Evolutionary conservation across 2,888 invertebrate species (phyloP), one percentile per base, ranked within the genome.

Genomic region (Sinotaia quadrata): DNA sequence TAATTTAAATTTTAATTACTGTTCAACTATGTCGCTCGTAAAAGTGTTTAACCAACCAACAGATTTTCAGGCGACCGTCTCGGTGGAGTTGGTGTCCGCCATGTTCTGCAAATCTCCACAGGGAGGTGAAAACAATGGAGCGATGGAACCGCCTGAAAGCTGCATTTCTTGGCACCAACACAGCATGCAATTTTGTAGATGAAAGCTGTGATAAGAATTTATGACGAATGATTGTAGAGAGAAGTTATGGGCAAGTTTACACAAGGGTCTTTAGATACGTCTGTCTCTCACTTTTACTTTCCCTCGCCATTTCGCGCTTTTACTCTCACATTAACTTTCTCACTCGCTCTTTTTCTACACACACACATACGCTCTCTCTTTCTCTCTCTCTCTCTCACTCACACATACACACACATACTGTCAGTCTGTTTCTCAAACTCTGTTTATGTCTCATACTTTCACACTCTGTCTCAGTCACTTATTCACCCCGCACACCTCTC

Each of bases 261-360:
- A 7, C n/a, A 47, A 47, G 24, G 12, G 0, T 47, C 2, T n/a
- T 21, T 12, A 12, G 15, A 47, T 3, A 18, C 12, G 15, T 44
- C 56, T 62, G 44, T 61, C 57, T 61, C 33, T 47, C 44, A 62
- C 33, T 68, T 27, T 68, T 54, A 61, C 44, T 68, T 47, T 67
- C 52, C 37, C 57, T 52, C 60, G 51, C 37, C 27, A 51, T 59
- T n/a, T 59, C 51, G 54, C 29, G 58, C 51, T 49, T 21, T 67
- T 44, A 51, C 36, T 67, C 59, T 27, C 27, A 36, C 37, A 47
- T 36, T 67, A 51, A 60, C 54, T 62, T 33, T 24, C 21, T 24
- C 52, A 51, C 52, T 36, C 12, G n/a, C 49, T 49, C 51, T 33
- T 27, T 24, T 31, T 18, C 31, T n/a, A 33, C 49, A 33, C 21